Base-by-base conservation (phyloP, 2,888 invertebrate genomes). In the Zhengitettix transpicula region DNA sequence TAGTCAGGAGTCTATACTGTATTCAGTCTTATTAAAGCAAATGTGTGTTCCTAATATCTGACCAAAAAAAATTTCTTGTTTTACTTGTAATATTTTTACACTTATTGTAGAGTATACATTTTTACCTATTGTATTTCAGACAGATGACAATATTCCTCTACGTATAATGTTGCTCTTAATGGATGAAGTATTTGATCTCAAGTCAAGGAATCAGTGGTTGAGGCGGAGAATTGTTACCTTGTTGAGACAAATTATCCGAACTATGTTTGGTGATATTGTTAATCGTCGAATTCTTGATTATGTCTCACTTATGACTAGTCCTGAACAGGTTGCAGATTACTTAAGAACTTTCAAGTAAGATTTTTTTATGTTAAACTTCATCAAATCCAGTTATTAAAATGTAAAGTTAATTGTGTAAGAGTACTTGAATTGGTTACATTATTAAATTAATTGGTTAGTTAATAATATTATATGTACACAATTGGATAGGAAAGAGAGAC, bases 271-370 rank as follows among this genome's bases (percentile, higher is more conserved):
- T 17, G 87, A 89, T 69, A 85, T 86, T 65, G 87, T 90, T 51
- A 91, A 90, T 73, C 77, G 91, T 67, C 83, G 89, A 71, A 94
- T 95, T 63, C 78, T 93, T 58, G 93, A 94, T 68, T 85, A 89
- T 68, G 92, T 95, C 1, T 86, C 89, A 40, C 82, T 84, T 63
- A 75, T 92, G 67, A 94, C 94, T 0, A 89, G 91, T 64, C 90
- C 93, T 0, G 84, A 87, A 64, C 90, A 90, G 69, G 87, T 95
- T 54, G 89, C 92, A 1, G 87, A 87, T 68, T 93, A 93, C 73
- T 77, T 95, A 62, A 84, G 84, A 70, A 78, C 84, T 41, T 87
- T 94, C 70, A 89, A 88, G 91, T 91, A 71, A 79, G 83, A 75
- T 11, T 28, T 16, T n/a, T n/a, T n/a, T n/a, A n/a, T n/a, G n/a